A percentile compares a stretch with the other conserved stretches of the same genome.
Conservation (phyloP, 2,113 vertebrate genomes). For the Entosphenus tridentatus region DNA sequence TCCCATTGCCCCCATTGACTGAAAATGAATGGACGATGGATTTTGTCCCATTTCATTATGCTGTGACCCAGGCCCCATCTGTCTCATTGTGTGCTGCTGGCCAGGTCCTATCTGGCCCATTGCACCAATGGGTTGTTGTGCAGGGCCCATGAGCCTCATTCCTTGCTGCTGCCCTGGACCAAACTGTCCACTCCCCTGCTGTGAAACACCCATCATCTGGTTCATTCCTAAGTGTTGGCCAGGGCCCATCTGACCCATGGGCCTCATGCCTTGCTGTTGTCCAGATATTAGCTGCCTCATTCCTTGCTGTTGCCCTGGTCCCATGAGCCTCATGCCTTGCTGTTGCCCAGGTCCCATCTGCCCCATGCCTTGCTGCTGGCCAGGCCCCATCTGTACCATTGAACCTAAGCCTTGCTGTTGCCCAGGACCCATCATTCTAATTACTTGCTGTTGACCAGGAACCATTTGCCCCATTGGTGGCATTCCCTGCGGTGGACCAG, state of each 20-base stretch:
- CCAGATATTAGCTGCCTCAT: background rate
- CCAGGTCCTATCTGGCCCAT: too few relatives aligned
- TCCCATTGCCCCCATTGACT: too few relatives aligned
- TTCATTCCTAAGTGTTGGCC: background rate
- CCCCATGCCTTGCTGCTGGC: background rate
- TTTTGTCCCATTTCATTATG: too few relatives aligned
- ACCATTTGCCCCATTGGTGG: background rate
- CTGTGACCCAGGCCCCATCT: too few relatives aligned
- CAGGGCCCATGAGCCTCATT: too few relatives aligned
- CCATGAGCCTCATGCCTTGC: background rate
- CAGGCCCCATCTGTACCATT: slow-evolving; percentile 1
- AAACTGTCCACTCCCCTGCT: too few relatives aligned
- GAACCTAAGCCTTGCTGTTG: too few relatives aligned
- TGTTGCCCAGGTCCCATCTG: background rate
- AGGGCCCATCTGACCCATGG: background rate
- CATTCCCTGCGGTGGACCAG: background rate
- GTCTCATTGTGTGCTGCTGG: too few relatives aligned
- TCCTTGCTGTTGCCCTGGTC: background rate
- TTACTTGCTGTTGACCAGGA: slow-evolving; percentile 1
- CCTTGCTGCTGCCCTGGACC: too few relatives aligned
- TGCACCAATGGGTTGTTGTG: too few relatives aligned
- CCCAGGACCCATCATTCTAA: background rate
- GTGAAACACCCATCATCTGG: too few relatives aligned
- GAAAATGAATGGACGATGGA: too few relatives aligned
- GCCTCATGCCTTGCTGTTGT: background rate